Percentiles rank a stretch among this genome's conserved stretches.
phyloP scores from a whole-genome alignment of 2,113 vertebrate species.

The Oreochromis aureus region DNA sequence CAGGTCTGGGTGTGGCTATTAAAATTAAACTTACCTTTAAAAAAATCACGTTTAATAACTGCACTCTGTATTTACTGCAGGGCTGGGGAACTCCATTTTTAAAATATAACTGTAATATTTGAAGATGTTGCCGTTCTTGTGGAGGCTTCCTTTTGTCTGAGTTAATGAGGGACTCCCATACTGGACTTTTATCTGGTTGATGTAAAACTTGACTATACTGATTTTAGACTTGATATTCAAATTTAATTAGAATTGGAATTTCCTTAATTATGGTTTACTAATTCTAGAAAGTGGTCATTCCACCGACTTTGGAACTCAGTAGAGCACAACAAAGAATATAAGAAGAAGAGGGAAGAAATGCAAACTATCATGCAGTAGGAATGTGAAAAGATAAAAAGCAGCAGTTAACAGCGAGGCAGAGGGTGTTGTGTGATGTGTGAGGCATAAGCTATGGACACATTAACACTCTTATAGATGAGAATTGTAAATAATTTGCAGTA shows the following conservation, averaged over 20 bases:
- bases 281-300: neutral
- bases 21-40: neutral
- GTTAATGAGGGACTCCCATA: neutral
- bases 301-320: neutral
- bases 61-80: rapidly evolving
- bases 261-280: neutral
- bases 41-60: neutral
- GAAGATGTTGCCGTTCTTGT: rapidly evolving
- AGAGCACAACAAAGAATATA: neutral
- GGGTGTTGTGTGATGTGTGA: neutral
- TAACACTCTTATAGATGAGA: neutral
- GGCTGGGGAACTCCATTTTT: neutral
- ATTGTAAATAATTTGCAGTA: slow-evolving; percentile 21
- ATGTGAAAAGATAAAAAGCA: neutral
- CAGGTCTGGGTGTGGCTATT: neutral
- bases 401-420: neutral
- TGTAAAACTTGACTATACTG: neutral
- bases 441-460: neutral
- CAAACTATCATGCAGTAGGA: neutral
- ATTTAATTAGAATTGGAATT: neutral
- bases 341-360: neutral
- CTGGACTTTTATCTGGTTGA: neutral
- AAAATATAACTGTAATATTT: neutral
- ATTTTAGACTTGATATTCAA: neutral
- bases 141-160: neutral